Conservation (phyloP, 2,888 invertebrate genomes). For the Anoplius nigerrimus region DNA sequence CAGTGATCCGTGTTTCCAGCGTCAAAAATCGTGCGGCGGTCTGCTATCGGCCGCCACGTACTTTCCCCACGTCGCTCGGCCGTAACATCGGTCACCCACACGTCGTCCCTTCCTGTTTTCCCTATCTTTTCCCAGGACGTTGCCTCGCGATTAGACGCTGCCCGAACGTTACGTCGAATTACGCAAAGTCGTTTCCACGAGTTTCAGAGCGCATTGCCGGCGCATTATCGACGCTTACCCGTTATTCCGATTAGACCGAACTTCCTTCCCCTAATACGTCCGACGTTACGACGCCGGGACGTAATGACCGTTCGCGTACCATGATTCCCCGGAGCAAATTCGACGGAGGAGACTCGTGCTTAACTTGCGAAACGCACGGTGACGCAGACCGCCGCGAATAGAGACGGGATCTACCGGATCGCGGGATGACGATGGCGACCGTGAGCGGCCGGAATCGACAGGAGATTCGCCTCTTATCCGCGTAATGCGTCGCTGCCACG, state of each 20-base stretch:
- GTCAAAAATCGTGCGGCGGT: too few relatives aligned
- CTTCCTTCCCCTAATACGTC: constrained; percentile 30
- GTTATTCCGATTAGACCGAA: constrained; percentile 56
- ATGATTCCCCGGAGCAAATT: background rate
- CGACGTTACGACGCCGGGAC: constrained; percentile 6
- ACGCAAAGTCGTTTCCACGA: constrained; percentile 47
- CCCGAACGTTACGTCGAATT: constrained; percentile 41
- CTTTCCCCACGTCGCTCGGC: background rate
- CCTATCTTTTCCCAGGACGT: constrained; percentile 35
- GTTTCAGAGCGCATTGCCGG: constrained; percentile 43
- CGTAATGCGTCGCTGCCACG: too few relatives aligned
- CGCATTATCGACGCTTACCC: constrained; percentile 42
- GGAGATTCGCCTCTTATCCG: too few relatives aligned
- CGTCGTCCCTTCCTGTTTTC: constrained; percentile 35
- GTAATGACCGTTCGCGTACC: background rate
- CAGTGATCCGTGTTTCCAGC: too few relatives aligned
- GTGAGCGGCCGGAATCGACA: too few relatives aligned
- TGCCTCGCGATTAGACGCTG: constrained; percentile 38
- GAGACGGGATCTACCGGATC: too few relatives aligned
- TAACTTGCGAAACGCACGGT: too few relatives aligned
- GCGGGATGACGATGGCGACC: too few relatives aligned
- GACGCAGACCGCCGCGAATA: too few relatives aligned
- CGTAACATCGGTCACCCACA: constrained; percentile 33
- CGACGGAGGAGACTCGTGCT: background rate
- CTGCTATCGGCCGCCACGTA: background rate